Percentiles rank a stretch among this genome's conserved stretches.
Conservation (phyloP, 2,797 vertebrate species). For the Gallirallus australis region DNA sequence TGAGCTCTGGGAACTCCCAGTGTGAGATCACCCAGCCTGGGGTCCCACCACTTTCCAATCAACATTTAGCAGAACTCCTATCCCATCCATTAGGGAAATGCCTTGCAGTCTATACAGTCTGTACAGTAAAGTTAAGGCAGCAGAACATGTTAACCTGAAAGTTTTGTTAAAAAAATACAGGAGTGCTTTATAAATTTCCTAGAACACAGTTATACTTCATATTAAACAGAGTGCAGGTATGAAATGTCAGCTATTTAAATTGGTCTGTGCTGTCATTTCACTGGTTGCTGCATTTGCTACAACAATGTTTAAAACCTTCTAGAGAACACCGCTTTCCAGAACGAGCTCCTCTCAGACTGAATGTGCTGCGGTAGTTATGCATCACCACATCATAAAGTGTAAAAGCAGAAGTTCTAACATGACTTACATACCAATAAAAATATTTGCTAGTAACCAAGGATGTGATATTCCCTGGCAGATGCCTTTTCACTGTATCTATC, state of each 20-base stretch:
- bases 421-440: conserved; percentile 50
- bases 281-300: not conserved
- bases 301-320: conserved; percentile 13
- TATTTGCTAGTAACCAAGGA: conserved; percentile 45
- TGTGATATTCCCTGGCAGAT: conserved; percentile 2
- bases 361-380: not conserved
- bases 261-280: not conserved
- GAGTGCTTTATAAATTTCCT: not conserved
- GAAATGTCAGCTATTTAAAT: not conserved
- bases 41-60: not conserved
- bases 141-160: not conserved
- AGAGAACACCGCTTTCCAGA: not conserved
- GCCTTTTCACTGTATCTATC: conserved; percentile 4
- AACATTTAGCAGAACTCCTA: not conserved
- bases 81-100: not conserved
- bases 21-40: rapidly evolving
- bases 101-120: not conserved
- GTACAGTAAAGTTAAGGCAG: not conserved
- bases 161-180: not conserved
- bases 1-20: not conserved
- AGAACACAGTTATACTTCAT: not conserved
- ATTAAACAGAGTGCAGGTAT: not conserved
- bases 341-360: not conserved
- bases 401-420: conserved; percentile 45
- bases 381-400: not conserved